Evolutionary conservation across 2,888 invertebrate species (phyloP), one percentile per base, ranked within the genome.

Genomic region (Metalampra italica): DNA sequence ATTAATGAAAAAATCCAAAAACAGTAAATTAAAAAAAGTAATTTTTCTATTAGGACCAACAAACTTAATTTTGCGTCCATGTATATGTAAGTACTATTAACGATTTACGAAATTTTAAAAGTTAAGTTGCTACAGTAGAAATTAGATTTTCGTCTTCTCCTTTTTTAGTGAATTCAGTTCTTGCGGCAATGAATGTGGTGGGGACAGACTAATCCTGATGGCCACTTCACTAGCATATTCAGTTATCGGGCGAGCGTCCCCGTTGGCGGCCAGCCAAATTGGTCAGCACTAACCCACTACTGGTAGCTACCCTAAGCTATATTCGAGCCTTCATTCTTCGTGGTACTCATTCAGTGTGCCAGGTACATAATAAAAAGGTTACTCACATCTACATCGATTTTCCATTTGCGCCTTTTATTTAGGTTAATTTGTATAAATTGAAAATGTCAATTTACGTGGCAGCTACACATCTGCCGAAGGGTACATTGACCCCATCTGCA

Each of bases 201-300:
- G n/a, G n/a, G 70, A 70, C 47, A 49, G 63, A 64, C 66, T 72
- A 67, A 69, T 62, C 58, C 66, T 59, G 64, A 66, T 63, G 71
- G 14, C 37, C 15, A 39, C 39, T 39, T 36, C 11, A 71, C 71
- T 73, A 70, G 75, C 73, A 78, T 78, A 82, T 83, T 82, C 79
- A 79, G 82, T 78, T 83, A 82, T 82, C 76, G 76, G 67, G 69
- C 68, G 64, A 69, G 64, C 41, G 76, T 68, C 75, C 75, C 67
- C 71, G 69, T 81, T 85, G 86, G 86, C 78, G 30, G 29, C 43
- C 51, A 43, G 78, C 86, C 86, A 85, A 86, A 83, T 82, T 78
- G 78, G 74, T 64, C 68, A 56, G 43, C 47, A 47, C 40, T 41
- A 46, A 7, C 15, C 32, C 14, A 29, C 11, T 22, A 34, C 29